Conservation (phyloP, 2,888 invertebrate genomes). For the Orthosia gothica region DNA sequence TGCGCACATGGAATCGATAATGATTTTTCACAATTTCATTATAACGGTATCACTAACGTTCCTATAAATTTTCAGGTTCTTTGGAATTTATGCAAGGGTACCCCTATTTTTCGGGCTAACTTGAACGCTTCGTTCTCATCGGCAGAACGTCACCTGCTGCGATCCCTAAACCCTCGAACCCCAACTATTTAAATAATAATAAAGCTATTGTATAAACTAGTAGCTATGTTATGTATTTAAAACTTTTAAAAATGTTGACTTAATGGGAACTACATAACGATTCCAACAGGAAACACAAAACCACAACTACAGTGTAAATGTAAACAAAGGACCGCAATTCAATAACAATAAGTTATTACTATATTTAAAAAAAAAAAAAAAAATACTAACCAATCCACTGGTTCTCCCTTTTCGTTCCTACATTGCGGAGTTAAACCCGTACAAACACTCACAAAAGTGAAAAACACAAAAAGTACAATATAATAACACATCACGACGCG, state of each 20-base stretch:
- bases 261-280: conserved; percentile 15
- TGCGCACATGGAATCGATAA: too few species aligned
- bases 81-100: too few species aligned
- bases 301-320: conserved; percentile 30
- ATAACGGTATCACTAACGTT: too few species aligned
- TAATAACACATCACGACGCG: conserved; percentile 76
- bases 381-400: conserved; percentile 93
- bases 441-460: conserved; percentile 75
- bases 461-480: conserved; percentile 72
- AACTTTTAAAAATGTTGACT: neutral
- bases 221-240: neutral
- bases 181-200: neutral
- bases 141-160: neutral
- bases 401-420: conserved; percentile 92
- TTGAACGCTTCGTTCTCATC: too few species aligned
- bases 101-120: too few species aligned
- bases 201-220: neutral
- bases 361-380: neutral
- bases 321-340: conserved; percentile 37
- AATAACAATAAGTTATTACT: conserved; percentile 5
- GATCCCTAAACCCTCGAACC: neutral
- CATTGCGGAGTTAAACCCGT: conserved; percentile 85
- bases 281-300: conserved; percentile 35
- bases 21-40: too few species aligned
- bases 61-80: too few species aligned